phyloP scores from a whole-genome alignment of 2,113 vertebrate genomes.

The Tyrannus savana region DNA sequence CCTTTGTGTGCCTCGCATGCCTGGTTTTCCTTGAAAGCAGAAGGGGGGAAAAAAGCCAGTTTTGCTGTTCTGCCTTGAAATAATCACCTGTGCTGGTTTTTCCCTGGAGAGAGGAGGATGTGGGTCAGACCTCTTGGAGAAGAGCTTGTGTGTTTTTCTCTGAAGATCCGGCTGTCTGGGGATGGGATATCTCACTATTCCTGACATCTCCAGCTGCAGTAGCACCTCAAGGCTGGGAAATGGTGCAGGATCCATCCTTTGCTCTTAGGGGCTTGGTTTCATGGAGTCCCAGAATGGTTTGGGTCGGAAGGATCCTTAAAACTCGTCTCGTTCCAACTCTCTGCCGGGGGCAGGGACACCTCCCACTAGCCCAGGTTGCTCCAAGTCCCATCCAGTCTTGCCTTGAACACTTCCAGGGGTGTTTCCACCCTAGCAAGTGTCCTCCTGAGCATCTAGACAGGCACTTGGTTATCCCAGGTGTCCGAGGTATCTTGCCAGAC shows the following conservation, averaged over 20 bases:
- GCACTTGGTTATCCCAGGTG: not conserved
- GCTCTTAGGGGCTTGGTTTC: not conserved
- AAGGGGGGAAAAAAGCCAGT: fast-evolving
- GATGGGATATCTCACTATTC: not conserved
- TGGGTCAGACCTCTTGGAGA: not conserved
- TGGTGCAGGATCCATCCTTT: not conserved
- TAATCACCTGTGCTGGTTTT: not conserved
- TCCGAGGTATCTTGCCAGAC: not conserved
- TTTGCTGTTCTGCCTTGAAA: not conserved
- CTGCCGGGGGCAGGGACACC: not conserved
- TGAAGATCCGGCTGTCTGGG: not conserved
- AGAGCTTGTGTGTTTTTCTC: not conserved
- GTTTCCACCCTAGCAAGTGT: not conserved
- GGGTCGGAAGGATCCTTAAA: not conserved
- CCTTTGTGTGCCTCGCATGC: not conserved
- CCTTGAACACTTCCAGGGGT: not conserved
- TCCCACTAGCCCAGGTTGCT: not conserved
- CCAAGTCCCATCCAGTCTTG: not conserved
- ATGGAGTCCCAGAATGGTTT: not conserved
- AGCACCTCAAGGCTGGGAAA: not conserved
- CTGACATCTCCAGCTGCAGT: not conserved
- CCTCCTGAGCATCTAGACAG: fast-evolving
- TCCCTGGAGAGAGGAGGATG: not conserved
- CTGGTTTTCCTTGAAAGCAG: not conserved
- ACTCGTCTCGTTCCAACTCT: not conserved